A percentile compares a stretch with the other conserved stretches of the same genome.
Conservation (phyloP, 2,113 vertebrate species). For the Eudorcas thomsonii region DNA sequence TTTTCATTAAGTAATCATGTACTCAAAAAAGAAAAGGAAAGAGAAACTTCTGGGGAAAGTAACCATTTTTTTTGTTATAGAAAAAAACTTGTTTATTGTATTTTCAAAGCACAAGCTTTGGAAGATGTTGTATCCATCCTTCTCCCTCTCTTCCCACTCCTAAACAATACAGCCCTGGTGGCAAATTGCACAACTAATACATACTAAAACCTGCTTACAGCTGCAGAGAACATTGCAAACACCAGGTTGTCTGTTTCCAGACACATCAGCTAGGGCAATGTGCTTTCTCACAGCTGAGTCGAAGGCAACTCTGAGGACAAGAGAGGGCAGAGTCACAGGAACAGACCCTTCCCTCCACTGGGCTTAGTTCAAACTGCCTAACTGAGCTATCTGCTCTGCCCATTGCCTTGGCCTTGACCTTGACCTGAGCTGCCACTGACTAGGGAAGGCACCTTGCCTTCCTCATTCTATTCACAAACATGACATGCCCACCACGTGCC, state of each 20-base stretch:
- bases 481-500: accelerated
- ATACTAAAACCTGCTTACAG: slow-evolving; percentile 9
- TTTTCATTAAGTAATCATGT: not conserved
- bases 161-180: slow-evolving; percentile 16
- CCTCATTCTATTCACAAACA: not conserved
- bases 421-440: not conserved
- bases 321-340: not conserved
- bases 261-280: not conserved
- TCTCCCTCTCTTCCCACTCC: not conserved
- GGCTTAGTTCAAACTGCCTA: not conserved
- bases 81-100: not conserved
- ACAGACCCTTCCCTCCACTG: not conserved
- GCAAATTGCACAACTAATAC: slow-evolving; percentile 14
- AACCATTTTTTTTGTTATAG: not conserved
- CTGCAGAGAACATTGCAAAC: not conserved
- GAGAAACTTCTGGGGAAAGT: slow-evolving; percentile 17
- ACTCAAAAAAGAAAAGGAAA: slow-evolving; percentile 7
- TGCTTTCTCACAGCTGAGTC: not conserved
- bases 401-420: not conserved
- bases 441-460: not conserved
- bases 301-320: not conserved
- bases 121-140: not conserved
- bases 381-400: not conserved
- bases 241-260: not conserved
- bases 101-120: not conserved